Evolutionary conservation across 1,140 invertebrate genomes (phyloP).

Genomic region (Lepidurus apus): DNA sequence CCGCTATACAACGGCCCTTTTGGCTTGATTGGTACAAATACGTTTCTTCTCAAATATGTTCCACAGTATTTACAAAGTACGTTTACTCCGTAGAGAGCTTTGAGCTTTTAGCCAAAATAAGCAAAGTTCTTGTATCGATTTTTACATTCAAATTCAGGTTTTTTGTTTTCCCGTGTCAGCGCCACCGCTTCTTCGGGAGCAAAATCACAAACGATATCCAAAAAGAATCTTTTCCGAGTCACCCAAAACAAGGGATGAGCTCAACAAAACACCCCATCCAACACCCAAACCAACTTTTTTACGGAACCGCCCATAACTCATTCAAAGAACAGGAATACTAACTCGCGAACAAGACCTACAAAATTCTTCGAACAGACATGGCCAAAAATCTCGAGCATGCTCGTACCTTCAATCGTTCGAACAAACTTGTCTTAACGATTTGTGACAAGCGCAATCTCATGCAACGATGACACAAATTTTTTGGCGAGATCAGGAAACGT

Average conservation of each 20-base stretch:
- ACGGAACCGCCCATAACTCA: background rate
- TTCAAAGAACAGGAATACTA: background rate
- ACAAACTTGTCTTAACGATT: background rate
- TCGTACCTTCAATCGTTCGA: background rate
- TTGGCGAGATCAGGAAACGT: conserved; percentile 15
- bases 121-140: background rate
- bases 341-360: background rate
- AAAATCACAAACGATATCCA: background rate
- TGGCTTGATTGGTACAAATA: background rate
- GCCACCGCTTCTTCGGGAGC: background rate
- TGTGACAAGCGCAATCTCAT: background rate
- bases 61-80: background rate
- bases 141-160: conserved; percentile 15
- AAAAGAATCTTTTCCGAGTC: background rate
- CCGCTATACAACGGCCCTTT: background rate
- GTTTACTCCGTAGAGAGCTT: background rate
- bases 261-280: background rate
- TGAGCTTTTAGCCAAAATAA: conserved; percentile 1
- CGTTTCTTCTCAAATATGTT: background rate
- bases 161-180: background rate
- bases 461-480: background rate
- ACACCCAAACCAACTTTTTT: background rate
- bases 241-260: background rate
- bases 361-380: background rate
- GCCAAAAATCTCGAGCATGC: background rate